Conservation (phyloP, 2,888 invertebrate species). For the Apantesis nais region DNA sequence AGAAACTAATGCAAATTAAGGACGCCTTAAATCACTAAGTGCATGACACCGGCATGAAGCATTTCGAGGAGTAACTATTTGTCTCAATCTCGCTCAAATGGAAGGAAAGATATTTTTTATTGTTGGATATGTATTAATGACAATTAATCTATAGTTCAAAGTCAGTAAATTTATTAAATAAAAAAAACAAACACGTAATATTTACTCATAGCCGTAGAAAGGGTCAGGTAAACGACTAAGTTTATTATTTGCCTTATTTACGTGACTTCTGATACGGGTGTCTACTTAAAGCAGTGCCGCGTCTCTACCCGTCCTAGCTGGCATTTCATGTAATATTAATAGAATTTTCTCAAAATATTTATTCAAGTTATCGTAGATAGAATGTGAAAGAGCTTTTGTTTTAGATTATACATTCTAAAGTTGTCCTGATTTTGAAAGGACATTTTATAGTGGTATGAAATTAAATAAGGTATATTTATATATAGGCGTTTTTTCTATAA, state of each 20-base stretch:
- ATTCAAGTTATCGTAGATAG: conserved; percentile 32
- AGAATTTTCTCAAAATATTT: conserved; percentile 41
- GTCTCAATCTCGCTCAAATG: too few species aligned
- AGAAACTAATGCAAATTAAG: too few species aligned
- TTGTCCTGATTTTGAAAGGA: not conserved
- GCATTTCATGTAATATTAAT: conserved; percentile 41
- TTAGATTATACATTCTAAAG: not conserved
- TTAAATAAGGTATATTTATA: not conserved
- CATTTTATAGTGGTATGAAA: not conserved
- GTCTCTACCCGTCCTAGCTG: conserved; percentile 36
- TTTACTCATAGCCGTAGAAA: conserved; percentile 46
- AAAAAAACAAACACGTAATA: conserved; percentile 30
- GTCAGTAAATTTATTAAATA: conserved; percentile 2
- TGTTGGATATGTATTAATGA: too few species aligned
- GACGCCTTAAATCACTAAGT: too few species aligned
- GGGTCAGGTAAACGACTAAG: conserved; percentile 46
- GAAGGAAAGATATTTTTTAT: too few species aligned
- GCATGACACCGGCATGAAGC: too few species aligned
- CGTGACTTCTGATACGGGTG: conserved; percentile 53
- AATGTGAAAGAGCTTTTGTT: not conserved
- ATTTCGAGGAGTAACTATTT: too few species aligned
- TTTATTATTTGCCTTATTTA: conserved; percentile 51
- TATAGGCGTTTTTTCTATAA: not conserved
- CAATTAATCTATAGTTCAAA: not conserved
- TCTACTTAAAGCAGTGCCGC: conserved; percentile 45